These are phyloP conservation scores for Leptoteleia sp. DNA, from an alignment of 1,140 invertebrate species.

Conservation along the genomic window DNA sequence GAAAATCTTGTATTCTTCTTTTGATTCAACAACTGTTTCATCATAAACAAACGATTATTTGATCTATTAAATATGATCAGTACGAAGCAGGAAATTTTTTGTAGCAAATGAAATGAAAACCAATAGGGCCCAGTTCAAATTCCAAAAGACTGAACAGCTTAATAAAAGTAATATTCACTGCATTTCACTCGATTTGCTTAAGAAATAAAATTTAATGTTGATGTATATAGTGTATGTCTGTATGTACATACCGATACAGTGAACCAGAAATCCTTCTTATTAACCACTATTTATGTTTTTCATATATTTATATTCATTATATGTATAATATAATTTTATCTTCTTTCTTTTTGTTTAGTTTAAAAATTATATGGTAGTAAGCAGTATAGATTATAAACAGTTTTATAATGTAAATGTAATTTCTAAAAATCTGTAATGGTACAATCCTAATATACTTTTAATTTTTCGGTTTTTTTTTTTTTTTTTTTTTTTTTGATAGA, in stretches of 20 bases:
- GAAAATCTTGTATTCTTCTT: conserved; percentile 1
- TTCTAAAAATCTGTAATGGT: too few species aligned
- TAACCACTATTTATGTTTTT: too few species aligned
- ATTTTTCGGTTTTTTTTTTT: too few species aligned
- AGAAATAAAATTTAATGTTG: conserved; percentile 22
- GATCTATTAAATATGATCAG: conserved; percentile 1
- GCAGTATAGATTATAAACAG: too few species aligned
- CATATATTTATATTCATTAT: too few species aligned
- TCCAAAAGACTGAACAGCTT: conserved; percentile 47
- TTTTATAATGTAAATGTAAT: too few species aligned
- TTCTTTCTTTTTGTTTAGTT: too few species aligned
- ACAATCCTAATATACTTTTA: too few species aligned
- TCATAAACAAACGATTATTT: background rate
- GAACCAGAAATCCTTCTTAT: too few species aligned
- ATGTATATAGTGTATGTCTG: conserved; percentile 59
- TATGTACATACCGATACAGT: conserved; percentile 46
- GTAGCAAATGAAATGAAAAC: background rate
- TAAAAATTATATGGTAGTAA: too few species aligned
- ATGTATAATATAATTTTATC: too few species aligned
- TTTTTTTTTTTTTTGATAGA: too few species aligned
- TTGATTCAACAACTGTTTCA: conserved; percentile 8
- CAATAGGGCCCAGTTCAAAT: conserved; percentile 10
- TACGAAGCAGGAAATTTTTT: background rate
- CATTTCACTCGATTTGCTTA: conserved; percentile 13
- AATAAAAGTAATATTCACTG: background rate